A percentile compares a stretch with the other conserved stretches of the same genome.
Conservation (phyloP, 30 jellyfish, hydroid and myxozoan species). For the Pseudorhiza aurosa region DNA sequence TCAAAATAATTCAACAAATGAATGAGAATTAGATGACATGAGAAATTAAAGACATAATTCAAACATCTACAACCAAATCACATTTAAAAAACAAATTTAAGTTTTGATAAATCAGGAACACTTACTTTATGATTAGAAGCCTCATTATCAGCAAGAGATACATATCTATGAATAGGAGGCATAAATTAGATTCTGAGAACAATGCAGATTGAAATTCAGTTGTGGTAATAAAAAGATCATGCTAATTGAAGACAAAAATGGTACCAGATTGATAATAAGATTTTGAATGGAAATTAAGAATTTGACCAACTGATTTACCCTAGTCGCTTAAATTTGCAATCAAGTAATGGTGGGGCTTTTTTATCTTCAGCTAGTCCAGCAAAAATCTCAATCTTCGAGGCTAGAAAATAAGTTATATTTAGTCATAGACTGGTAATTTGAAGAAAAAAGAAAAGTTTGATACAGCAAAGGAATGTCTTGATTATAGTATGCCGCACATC, state of each 20-base stretch:
- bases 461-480: too few relatives aligned
- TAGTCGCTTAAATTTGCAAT: conserved; percentile 77
- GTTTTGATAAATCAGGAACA: too few relatives aligned
- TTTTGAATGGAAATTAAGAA: not conserved
- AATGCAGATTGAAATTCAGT: too few relatives aligned
- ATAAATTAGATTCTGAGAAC: too few relatives aligned
- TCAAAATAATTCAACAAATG: too few relatives aligned
- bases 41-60: too few relatives aligned
- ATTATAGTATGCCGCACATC: too few relatives aligned
- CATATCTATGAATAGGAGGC: conserved; percentile 24
- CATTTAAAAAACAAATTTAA: not conserved
- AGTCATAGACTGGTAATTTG: too few relatives aligned
- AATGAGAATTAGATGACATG: too few relatives aligned
- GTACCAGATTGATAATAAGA: not conserved
- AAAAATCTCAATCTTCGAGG: conserved; percentile 83
- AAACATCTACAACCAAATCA: not conserved
- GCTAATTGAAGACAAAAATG: too few relatives aligned
- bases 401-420: conserved; percentile 52
- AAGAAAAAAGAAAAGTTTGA: too few relatives aligned
- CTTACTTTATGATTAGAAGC: conserved; percentile 55
- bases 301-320: conserved; percentile 65
- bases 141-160: conserved; percentile 57
- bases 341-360: conserved; percentile 38
- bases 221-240: not conserved
- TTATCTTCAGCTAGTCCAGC: conserved; percentile 59